These are phyloP conservation scores for Drepanosiphum platanoidis DNA, from an alignment of 2,888 invertebrate genomes.

Conservation along the genomic window DNA sequence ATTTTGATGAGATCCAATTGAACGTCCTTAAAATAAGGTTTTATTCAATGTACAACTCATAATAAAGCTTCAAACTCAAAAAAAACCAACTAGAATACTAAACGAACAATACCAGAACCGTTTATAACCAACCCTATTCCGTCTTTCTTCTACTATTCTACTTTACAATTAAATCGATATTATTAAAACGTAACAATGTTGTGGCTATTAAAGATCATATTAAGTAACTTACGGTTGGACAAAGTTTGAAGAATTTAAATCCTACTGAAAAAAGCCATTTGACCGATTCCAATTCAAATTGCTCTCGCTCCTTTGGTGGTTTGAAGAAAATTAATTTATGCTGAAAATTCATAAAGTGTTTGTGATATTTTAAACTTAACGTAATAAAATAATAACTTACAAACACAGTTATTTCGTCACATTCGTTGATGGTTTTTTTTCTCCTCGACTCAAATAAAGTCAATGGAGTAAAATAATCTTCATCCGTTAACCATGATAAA, in stretches of 20 bases:
- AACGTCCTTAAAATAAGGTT: neutral
- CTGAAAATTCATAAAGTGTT: constrained; percentile 19
- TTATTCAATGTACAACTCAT: neutral
- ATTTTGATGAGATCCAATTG: neutral
- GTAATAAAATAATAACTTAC: neutral
- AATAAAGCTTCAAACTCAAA: too few relatives aligned
- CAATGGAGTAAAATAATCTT: neutral
- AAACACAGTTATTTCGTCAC: constrained; percentile 12
- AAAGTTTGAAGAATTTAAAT: constrained; percentile 38
- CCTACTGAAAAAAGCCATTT: constrained; percentile 24
- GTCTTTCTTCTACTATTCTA: too few relatives aligned
- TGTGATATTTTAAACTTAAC: neutral
- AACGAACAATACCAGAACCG: too few relatives aligned
- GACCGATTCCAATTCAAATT: constrained; percentile 34
- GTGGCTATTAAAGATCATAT: too few relatives aligned
- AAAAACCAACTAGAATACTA: too few relatives aligned
- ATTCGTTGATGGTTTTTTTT: neutral
- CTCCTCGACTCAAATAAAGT: neutral
- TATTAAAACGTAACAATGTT: too few relatives aligned
- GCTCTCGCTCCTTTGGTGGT: constrained; percentile 1
- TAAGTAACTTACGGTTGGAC: neutral
- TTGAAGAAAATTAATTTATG: constrained; percentile 36
- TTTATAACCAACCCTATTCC: too few relatives aligned
- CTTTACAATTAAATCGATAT: too few relatives aligned
- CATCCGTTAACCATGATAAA: constrained; percentile 6